phyloP scores from a whole-genome alignment of 2,797 vertebrate species.

The Chelidonichthys spinosus region DNA sequence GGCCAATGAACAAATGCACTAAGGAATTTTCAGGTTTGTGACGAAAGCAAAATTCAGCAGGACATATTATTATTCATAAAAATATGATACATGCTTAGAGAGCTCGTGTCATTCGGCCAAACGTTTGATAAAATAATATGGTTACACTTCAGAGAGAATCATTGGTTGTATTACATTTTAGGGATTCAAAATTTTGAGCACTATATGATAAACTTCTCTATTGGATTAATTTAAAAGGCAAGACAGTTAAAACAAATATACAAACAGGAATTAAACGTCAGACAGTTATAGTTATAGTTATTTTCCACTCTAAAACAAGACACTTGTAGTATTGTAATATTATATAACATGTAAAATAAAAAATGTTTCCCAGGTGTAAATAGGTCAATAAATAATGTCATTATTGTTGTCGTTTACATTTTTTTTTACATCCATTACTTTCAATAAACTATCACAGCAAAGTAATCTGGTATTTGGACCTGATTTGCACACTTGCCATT shows the following conservation, averaged over 20 bases:
- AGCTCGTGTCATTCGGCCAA: not conserved
- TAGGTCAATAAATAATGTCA: not conserved
- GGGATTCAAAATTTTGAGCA: not conserved
- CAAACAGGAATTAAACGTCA: slow-evolving; percentile 19
- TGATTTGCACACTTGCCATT: slow-evolving; percentile 7
- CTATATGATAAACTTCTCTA: not conserved
- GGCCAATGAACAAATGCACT: not conserved
- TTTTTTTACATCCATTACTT: slow-evolving; percentile 1
- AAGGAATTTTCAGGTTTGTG: not conserved
- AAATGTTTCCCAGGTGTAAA: not conserved
- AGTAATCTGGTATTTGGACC: slow-evolving; percentile 20
- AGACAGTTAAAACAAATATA: slow-evolving; percentile 7
- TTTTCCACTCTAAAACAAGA: not conserved
- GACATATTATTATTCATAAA: not conserved
- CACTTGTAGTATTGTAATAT: not conserved
- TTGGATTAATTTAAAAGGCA: not conserved
- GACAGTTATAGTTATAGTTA: not conserved
- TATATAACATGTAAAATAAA: not conserved
- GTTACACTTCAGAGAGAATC: not conserved
- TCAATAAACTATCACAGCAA: slow-evolving; percentile 12
- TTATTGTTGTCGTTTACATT: not conserved
- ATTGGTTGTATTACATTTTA: not conserved
- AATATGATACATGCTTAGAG: not conserved
- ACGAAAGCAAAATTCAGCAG: not conserved
- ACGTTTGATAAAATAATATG: not conserved